Conservation (phyloP, 1,140 invertebrate species). For the Drosophila auraria region DNA sequence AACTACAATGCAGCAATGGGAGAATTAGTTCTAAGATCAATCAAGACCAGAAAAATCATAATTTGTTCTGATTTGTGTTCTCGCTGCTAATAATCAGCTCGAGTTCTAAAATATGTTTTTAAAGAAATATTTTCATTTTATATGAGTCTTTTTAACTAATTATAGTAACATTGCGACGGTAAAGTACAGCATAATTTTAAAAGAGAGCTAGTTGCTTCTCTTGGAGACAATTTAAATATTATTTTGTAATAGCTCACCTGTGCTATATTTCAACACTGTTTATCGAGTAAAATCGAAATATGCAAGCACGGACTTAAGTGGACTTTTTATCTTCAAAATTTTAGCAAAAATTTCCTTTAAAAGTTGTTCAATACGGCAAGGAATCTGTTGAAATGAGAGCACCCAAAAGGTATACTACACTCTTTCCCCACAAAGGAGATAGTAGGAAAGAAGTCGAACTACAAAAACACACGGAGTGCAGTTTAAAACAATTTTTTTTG, state of each 20-base stretch:
- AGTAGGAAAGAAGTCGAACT: not conserved
- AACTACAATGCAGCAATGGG: too few relatives aligned
- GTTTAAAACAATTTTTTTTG: slow-evolving; percentile 49
- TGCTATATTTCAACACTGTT: slow-evolving; percentile 3
- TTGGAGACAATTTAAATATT: not conserved
- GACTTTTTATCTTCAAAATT: slow-evolving; percentile 21
- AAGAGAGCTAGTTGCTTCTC: not conserved
- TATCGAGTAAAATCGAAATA: not conserved
- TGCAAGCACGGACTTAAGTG: slow-evolving; percentile 20
- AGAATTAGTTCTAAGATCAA: not conserved
- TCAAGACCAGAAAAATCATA: not conserved
- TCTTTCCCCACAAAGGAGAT: slow-evolving; percentile 20
- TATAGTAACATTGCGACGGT: not conserved
- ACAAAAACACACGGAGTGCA: slow-evolving; percentile 12
- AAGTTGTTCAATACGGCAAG: slow-evolving; percentile 53
- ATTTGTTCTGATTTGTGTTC: not conserved
- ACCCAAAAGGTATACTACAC: slow-evolving; percentile 31
- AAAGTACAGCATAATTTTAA: too few relatives aligned
- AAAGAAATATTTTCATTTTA: not conserved
- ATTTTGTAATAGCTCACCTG: slow-evolving; percentile 10
- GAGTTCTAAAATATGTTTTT: not conserved
- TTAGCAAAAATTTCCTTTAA: slow-evolving; percentile 34
- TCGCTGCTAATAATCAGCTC: not conserved
- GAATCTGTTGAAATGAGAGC: not conserved
- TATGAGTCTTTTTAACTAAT: not conserved